Evolutionary conservation across 1,140 invertebrate genomes (phyloP), one percentile per base, ranked within the genome.

Genomic region (Triops longicaudatus): DNA sequence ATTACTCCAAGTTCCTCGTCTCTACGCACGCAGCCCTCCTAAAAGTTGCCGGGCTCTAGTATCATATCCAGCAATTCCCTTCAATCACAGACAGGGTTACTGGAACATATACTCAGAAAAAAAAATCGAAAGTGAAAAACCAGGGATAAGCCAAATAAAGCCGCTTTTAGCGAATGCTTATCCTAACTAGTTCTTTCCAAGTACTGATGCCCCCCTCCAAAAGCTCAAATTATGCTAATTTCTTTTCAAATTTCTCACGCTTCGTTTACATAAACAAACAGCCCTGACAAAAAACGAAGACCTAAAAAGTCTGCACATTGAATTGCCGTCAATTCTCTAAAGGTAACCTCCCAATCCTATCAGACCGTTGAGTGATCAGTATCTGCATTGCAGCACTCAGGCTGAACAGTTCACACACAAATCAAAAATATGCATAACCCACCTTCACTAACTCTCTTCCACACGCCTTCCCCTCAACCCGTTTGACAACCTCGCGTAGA

Each of bases 381-480:
- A 63, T 63, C 50, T 63, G 50, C 50, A 63, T 63, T 63, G 50
- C 50, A 63, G 50, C 50, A 63, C 10, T 63, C 50, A 63, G 50
- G 50, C 17, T 63, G n/a, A 22, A 63, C n/a, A 22, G 7, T 63
- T 63, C 50, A 63, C 50, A 63, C 50, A 63, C 50, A 63, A 63
- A 63, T 63, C 50, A 63, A 63, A 63, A 22, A 63, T 17, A 22
- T 22, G 31, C 31, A 37, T 7, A 37, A 4, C 31, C 31, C 31
- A 37, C 50, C 50, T 63, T 22, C 50, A n/a, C 50, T 6, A 22
- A 22, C 50, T 17, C 50, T 14, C 50, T 63, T 22, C 50, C 50
- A 9, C 50, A 9, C 44, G 17, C 50, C 6, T 22, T n/a, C 2
- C 14, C 3, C 4, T 63, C 50, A n/a, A 63, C 50, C 6, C 50